Evolutionary conservation across 1,140 invertebrate species (phyloP).

Genomic region (Bicyclus anynana): DNA sequence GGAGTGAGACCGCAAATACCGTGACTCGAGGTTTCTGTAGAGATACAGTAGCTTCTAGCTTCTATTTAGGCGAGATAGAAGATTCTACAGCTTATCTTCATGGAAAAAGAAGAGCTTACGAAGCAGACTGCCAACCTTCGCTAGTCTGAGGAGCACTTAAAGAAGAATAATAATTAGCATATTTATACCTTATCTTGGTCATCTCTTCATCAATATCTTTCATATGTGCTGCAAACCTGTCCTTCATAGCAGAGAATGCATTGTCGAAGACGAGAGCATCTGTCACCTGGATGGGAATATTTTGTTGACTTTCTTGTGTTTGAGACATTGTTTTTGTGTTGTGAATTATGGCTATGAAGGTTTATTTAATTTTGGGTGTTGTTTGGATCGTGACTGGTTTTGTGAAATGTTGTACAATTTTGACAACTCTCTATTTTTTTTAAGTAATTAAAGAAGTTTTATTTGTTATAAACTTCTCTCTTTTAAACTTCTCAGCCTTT

Average conservation of each 20-base stretch:
- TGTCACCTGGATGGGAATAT: slow-evolving; percentile 35
- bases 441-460: background rate
- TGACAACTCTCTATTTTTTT: too few species aligned
- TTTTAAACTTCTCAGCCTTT: too few species aligned
- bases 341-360: background rate
- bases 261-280: slow-evolving; percentile 38
- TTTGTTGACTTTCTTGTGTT: slow-evolving; percentile 16
- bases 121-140: too few species aligned
- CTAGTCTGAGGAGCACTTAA: too few species aligned
- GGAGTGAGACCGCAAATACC: too few species aligned
- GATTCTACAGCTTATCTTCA: too few species aligned
- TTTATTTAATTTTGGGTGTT: background rate
- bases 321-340: slow-evolving; percentile 21
- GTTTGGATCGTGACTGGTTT: background rate
- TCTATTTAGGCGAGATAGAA: too few species aligned
- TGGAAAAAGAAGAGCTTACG: too few species aligned
- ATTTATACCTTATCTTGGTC: slow-evolving; percentile 37
- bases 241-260: slow-evolving; percentile 33
- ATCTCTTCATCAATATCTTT: slow-evolving; percentile 42
- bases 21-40: too few species aligned
- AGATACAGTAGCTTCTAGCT: too few species aligned
- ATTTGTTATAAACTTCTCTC: too few species aligned
- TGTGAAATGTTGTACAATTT: background rate
- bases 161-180: too few species aligned
- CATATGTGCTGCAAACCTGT: slow-evolving; percentile 39